phyloP scores from a whole-genome alignment of 2,797 vertebrate species.

The Propithecus deckenii region DNA sequence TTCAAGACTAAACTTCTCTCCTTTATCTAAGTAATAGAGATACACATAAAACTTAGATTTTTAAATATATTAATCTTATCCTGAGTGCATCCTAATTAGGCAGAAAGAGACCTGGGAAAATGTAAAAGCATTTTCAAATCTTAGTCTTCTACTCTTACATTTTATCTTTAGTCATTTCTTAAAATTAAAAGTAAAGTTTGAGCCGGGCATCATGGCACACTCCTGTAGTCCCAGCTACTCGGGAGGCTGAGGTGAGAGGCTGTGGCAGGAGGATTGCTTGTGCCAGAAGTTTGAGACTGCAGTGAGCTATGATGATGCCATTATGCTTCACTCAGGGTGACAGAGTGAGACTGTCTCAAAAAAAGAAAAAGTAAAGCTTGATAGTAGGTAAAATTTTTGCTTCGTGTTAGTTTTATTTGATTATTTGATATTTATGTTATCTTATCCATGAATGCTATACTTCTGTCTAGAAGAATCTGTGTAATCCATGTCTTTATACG shows the following conservation, averaged over 20 bases:
- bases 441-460: neutral
- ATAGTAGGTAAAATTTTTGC: neutral
- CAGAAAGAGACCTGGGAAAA: fast-evolving
- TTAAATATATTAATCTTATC: neutral
- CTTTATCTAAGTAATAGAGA: neutral
- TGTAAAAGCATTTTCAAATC: neutral
- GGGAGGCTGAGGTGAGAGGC: no score
- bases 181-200: neutral
- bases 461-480: neutral
- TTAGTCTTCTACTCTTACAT: neutral
- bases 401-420: neutral
- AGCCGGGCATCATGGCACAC: neutral
- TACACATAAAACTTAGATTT: neutral
- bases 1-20: neutral
- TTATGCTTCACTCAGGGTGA: no score
- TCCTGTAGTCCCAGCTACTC: no score
- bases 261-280: no score
- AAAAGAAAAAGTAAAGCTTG: neutral
- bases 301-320: no score
- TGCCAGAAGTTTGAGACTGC: no score
- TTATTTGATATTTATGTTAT: neutral
- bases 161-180: neutral
- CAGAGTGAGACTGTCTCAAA: no score
- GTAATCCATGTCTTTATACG: neutral
- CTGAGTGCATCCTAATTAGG: neutral